A percentile compares a stretch with the other conserved stretches of the same genome.
phyloP scores from a whole-genome alignment of 1,140 invertebrate species.

The Steinernema feltiae region DNA sequence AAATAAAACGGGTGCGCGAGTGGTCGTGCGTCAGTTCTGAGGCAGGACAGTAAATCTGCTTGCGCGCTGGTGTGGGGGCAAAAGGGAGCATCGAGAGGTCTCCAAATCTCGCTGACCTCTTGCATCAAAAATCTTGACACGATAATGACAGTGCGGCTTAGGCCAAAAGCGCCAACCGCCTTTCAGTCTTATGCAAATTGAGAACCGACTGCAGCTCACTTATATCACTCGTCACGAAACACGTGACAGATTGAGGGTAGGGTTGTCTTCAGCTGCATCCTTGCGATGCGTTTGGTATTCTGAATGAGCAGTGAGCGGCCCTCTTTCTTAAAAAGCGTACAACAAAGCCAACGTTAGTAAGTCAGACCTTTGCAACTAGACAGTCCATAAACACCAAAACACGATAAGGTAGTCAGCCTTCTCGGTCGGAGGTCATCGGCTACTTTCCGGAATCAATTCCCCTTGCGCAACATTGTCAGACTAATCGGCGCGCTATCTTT shows the following conservation, averaged over 20 bases:
- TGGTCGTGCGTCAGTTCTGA: neutral
- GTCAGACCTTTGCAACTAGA: neutral
- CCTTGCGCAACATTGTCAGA: neutral
- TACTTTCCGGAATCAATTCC: neutral
- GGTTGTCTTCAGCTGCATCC: neutral
- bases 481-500: neutral
- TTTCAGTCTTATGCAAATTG: conserved; percentile 12
- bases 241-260: neutral
- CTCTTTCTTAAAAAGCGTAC: neutral
- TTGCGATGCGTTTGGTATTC: neutral
- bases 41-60: conserved; percentile 13
- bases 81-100: neutral
- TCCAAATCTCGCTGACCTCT: neutral
- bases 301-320: too few species aligned
- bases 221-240: conserved; percentile 8
- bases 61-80: neutral
- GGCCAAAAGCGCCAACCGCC: conserved; percentile 7
- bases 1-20: neutral
- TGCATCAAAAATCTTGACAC: conserved; percentile 11
- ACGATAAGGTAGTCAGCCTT: neutral
- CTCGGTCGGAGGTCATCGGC: neutral
- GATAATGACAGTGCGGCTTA: conserved; percentile 11
- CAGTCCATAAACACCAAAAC: neutral
- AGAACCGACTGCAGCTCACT: neutral
- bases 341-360: neutral